Percentiles rank a stretch among this genome's conserved stretches.
phyloP scores from a whole-genome alignment of 2,113 vertebrate species.

The Oryzias melastigma region DNA sequence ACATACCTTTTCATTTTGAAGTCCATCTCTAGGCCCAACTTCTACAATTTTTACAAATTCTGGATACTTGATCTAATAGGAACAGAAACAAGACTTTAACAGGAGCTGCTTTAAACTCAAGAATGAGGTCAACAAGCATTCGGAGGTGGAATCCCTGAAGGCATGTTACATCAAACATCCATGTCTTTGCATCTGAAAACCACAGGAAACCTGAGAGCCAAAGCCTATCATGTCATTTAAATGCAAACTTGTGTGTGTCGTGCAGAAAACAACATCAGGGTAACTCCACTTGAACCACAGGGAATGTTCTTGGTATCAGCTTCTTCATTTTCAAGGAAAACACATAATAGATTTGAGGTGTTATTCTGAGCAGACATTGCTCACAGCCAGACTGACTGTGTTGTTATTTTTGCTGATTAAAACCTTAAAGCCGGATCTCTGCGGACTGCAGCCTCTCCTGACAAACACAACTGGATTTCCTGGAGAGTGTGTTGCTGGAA shows the following conservation, averaged over 20 bases:
- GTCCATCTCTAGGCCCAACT: constrained; percentile 93
- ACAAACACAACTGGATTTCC: no score
- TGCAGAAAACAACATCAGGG: constrained; percentile 13
- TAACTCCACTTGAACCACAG: constrained; percentile 39
- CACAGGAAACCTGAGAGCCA: constrained; percentile 39
- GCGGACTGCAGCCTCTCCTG: no score
- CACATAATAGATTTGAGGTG: background rate
- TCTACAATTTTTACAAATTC: constrained; percentile 92
- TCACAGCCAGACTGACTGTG: no score
- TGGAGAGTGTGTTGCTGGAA: no score
- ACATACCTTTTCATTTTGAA: constrained; percentile 95
- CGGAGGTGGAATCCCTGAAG: constrained; percentile 8
- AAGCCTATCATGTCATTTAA: constrained; percentile 40
- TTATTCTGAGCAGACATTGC: constrained; percentile 5
- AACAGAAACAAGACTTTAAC: background rate
- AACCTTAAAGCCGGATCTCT: no score
- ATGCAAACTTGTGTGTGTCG: constrained; percentile 39
- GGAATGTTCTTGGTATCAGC: constrained; percentile 26
- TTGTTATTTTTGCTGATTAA: no score
- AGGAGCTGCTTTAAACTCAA: background rate
- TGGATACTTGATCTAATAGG: constrained; percentile 73
- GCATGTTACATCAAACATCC: constrained; percentile 39
- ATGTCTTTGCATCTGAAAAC: constrained; percentile 33
- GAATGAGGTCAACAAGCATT: constrained; percentile 5
- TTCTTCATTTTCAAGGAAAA: constrained; percentile 14